Evolutionary conservation across 1,140 invertebrate species (phyloP), one percentile per base, ranked within the genome.

Genomic region (Argopecten irradians): DNA sequence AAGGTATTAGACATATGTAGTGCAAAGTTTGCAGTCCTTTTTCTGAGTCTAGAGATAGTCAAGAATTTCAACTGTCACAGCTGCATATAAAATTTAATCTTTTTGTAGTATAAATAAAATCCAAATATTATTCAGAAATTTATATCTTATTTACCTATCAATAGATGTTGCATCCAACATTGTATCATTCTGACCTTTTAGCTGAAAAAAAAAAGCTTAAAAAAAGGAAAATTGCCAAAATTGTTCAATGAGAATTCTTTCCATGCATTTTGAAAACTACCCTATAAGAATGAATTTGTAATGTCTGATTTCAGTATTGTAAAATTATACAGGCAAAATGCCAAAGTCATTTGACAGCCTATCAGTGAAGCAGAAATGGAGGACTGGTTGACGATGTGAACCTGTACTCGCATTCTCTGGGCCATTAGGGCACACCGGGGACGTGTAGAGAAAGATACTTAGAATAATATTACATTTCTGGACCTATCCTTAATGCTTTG

Each of bases 281-380:
- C 22, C 11, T 71, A 71, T 28, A n/a, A 28, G 55, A 3, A 28
- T 71, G 11, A 11, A 71, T 28, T n/a, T 22, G 55, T 28, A n/a
- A n/a, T n/a, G 5, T 71, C 22, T 71, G 22, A 71, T 71, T 71
- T 71, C 28, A 11, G n/a, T 71, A 71, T 71, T 71, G 55, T 71
- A 28, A n/a, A 71, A 71, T 28, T 71, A 71, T 71, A 71, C 55
- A 71, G 55, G 55, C 55, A 71, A 71, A 71, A 71, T 71, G 55
- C 55, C 55, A 71, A 16, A 8, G n/a, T 28, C 55, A n/a, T 71
- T 71, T 71, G 55, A 71, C 22, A n/a, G 55, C 55, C n/a, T 71
- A 71, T 71, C 55, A 71, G 22, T 11, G 55, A 71, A 11, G 55
- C 55, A 16, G 55, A 71, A 71, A 71, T n/a, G 1, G 28, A 71